Base-by-base conservation (phyloP, 2,888 invertebrate species). In the Crocallis elinguaria region DNA sequence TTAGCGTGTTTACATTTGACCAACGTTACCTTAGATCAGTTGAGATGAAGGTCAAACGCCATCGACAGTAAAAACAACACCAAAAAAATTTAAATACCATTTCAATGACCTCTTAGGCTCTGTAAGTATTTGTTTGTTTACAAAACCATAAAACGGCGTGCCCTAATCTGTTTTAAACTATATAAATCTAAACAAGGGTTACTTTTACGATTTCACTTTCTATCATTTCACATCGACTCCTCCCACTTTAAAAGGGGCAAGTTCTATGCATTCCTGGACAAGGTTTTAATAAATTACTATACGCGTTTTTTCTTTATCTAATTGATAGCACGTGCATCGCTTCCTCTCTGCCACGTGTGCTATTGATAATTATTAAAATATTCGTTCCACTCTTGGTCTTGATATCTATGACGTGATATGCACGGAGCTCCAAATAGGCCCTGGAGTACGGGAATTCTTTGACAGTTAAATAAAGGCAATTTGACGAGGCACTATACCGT, bases 281-380 rank as follows among this genome's bases (percentile, higher is more conserved):
- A 64, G 61, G 2, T 29, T 71, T 81, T 83, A 80, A 69, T 61
- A 58, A 25, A 14, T 14, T 16, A 11, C 13, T 16, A 13, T 4
- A 5, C 8, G n/a, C n/a, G 3, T 35, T 74, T 69, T 74, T 67
- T 77, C 80, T 72, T 73, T 70, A 73, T 86, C 77, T 90, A 91
- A 91, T 91, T 89, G 89, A 80, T 78, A 86, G 79, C 90, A 91
- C 90, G 90, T 90, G 90, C 78, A 81, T 68, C 52, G 75, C 77
- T 84, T 90, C 89, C 89, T 85, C 59, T 77, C 61, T 68, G 90
- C 77, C 90, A 89, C 90, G 90, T 90, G 90, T 76, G 82, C 71
- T 67, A 75, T 81, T 80, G 70, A 79, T 72, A 77, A 75, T 77
- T 84, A 87, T 86, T 82, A 82, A 84, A 84, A 79, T 81, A 84